Conservation (phyloP, 2,888 invertebrate genomes). For the Aelia acuminata region DNA sequence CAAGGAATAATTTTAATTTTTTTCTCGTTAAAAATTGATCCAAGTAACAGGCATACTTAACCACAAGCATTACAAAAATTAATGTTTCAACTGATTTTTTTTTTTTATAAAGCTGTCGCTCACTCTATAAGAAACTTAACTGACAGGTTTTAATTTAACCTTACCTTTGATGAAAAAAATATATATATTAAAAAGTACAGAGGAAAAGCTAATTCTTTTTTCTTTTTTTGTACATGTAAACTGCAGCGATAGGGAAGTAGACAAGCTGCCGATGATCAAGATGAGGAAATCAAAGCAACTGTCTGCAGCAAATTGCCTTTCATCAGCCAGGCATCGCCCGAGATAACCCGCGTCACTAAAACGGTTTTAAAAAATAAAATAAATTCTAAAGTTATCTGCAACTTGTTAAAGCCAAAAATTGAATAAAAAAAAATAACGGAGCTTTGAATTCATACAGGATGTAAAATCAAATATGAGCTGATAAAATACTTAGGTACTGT, state of each 20-base stretch:
- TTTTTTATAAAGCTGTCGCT: neutral
- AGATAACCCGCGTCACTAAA: neutral
- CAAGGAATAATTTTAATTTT: too few species aligned
- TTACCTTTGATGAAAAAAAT: neutral
- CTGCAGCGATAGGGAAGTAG: neutral
- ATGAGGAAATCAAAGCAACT: constrained; percentile 1
- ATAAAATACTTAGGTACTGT: too few species aligned
- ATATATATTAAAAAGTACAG: neutral
- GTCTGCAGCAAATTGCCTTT: constrained; percentile 11
- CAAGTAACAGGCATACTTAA: too few species aligned
- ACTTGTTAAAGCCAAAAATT: neutral
- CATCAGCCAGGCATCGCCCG: neutral
- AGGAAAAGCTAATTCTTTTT: neutral
- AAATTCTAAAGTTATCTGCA: neutral
- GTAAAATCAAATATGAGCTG: too few species aligned
- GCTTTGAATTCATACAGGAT: too few species aligned
- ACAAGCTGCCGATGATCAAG: neutral
- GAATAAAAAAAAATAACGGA: neutral
- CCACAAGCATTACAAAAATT: too few species aligned
- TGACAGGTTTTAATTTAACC: neutral
- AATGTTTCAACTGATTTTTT: too few species aligned
- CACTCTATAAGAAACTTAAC: neutral
- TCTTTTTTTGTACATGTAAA: neutral
- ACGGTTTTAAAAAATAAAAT: neutral
- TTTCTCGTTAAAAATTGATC: too few species aligned